These are phyloP conservation scores for Apus apus DNA, from an alignment of 2,113 vertebrate species.

Conservation along the genomic window DNA sequence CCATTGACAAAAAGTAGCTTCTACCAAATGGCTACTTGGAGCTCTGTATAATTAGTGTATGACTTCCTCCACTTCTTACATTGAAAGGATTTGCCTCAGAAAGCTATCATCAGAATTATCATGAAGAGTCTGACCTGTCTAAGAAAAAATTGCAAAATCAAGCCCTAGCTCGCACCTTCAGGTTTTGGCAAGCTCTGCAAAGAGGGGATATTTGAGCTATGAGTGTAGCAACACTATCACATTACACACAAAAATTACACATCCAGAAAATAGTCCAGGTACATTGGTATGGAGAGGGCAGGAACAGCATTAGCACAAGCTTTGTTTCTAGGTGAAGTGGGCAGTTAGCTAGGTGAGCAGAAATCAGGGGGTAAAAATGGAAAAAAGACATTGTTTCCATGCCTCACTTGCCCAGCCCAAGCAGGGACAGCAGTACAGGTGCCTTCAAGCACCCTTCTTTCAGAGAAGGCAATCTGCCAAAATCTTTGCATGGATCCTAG, in stretches of 20 bases:
- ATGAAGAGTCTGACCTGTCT: not conserved
- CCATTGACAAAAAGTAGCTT: not conserved
- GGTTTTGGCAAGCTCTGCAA: not conserved
- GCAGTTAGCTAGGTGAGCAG: not conserved
- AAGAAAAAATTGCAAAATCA: not conserved
- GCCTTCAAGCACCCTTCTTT: not conserved
- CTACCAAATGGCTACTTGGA: not conserved
- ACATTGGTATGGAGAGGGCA: not conserved
- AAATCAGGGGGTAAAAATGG: not conserved
- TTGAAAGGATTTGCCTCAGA: not conserved
- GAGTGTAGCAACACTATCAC: not conserved
- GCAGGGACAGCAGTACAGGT: too few species aligned
- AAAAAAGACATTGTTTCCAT: not conserved
- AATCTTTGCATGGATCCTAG: not conserved
- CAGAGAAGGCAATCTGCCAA: not conserved
- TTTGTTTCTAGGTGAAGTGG: not conserved
- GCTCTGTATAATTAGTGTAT: not conserved
- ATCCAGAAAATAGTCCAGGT: not conserved
- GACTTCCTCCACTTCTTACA: not conserved
- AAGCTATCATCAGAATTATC: not conserved
- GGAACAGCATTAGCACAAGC: not conserved
- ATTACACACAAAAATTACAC: not conserved
- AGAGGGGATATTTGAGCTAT: not conserved
- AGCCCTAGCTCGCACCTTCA: not conserved
- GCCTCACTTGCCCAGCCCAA: not conserved